Conservation (phyloP, 2,113 vertebrate genomes). For the Oreochromis aureus region DNA sequence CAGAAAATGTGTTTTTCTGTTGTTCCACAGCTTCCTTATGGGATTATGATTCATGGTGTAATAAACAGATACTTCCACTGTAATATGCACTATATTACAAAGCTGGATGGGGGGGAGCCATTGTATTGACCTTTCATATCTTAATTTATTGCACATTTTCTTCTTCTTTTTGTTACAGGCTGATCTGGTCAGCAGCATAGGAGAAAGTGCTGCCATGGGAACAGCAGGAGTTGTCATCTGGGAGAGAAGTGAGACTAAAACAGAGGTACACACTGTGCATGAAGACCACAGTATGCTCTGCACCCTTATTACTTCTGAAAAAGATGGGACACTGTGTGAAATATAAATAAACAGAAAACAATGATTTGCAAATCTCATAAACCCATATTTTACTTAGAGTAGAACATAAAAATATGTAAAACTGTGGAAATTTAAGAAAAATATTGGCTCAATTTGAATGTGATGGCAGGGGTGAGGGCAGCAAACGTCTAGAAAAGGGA, state of each 20-base stretch:
- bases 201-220: conserved; percentile 86
- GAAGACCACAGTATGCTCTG: neutral
- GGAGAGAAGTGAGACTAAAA: conserved; percentile 71
- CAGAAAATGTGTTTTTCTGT: neutral
- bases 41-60: neutral
- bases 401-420: neutral
- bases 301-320: neutral
- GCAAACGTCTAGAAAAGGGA: fast-evolving
- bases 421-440: neutral
- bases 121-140: neutral
- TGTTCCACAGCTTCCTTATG: neutral
- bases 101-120: neutral
- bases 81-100: neutral
- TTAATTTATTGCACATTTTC: neutral
- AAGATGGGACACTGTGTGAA: neutral
- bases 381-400: neutral
- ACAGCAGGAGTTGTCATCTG: conserved; percentile 88
- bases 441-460: neutral
- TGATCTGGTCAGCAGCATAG: conserved; percentile 83
- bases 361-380: neutral
- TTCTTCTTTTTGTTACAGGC: conserved; percentile 55
- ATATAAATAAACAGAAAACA: neutral
- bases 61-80: neutral
- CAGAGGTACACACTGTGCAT: conserved; percentile 55
- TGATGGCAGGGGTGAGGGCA: neutral